Conservation (phyloP, 2,113 vertebrate species). For the Stercorarius parasiticus region DNA sequence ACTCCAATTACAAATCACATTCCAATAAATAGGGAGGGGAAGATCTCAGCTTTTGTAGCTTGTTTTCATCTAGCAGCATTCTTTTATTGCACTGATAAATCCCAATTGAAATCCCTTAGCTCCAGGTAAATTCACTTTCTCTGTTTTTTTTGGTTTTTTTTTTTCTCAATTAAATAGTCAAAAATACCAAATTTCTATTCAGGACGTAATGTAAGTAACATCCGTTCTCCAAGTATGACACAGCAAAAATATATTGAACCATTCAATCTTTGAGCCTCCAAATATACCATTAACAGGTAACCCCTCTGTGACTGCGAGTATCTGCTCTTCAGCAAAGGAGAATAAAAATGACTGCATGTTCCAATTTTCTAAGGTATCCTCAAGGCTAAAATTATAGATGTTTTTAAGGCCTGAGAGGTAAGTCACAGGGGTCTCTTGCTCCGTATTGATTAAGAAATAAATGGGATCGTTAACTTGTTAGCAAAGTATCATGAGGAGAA, state of each 20-base stretch:
- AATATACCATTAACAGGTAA: background rate
- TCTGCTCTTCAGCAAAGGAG: background rate
- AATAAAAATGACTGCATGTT: background rate
- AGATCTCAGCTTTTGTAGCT: background rate
- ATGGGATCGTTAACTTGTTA: constrained; percentile 32
- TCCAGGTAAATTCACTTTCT: background rate
- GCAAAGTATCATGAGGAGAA: background rate
- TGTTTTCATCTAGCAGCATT: background rate
- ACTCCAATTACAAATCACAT: background rate
- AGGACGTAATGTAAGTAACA: background rate
- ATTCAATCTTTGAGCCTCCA: background rate
- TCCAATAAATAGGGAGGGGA: background rate
- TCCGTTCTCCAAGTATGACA: background rate
- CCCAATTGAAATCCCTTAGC: background rate
- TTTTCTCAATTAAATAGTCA: background rate
- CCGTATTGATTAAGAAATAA: constrained; percentile 46
- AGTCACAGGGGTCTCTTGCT: background rate
- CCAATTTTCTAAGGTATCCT: background rate
- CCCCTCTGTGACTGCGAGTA: background rate
- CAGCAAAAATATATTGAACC: background rate
- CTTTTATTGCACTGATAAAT: background rate
- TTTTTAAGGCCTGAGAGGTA: background rate
- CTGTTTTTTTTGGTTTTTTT: background rate
- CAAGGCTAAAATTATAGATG: constrained; percentile 7
- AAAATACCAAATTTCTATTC: background rate